A percentile compares a stretch with the other conserved stretches of the same genome.
These are phyloP conservation scores for Margarornis squamiger DNA, from an alignment of 2,797 vertebrate species.

Conservation along the genomic window DNA sequence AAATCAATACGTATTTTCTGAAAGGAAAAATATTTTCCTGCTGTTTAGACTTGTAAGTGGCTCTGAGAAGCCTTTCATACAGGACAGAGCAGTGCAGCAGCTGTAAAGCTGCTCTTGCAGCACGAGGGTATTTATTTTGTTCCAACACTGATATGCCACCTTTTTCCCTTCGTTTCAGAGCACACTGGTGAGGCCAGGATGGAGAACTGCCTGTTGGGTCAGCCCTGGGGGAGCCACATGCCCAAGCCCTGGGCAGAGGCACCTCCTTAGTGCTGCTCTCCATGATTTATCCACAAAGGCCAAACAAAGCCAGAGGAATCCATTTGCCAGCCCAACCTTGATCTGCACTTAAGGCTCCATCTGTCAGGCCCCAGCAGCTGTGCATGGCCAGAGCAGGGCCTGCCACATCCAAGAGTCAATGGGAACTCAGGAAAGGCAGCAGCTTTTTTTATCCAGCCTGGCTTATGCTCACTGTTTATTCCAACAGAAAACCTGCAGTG, in stretches of 20 bases:
- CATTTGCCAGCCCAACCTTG: constrained; percentile 44
- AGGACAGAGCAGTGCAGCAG: background rate
- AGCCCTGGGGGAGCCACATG: fast-evolving
- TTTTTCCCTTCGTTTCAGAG: background rate
- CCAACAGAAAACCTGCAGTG: background rate
- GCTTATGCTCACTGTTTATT: background rate
- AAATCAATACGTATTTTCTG: background rate
- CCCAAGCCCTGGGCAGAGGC: background rate
- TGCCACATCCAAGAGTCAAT: background rate
- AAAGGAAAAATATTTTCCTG: background rate
- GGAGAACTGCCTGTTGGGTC: background rate
- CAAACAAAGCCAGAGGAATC: constrained; percentile 16
- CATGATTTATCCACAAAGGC: background rate
- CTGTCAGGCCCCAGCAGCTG: constrained; percentile 55
- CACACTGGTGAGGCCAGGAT: background rate
- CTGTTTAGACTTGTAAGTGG: background rate
- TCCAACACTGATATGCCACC: background rate
- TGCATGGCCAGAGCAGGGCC: background rate
- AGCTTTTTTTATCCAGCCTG: fast-evolving
- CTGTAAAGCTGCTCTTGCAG: background rate
- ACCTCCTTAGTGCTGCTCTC: background rate
- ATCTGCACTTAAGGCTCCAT: constrained; percentile 57
- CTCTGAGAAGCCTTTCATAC: background rate
- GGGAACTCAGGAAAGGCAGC: background rate
- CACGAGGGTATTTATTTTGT: background rate